A percentile compares a stretch with the other conserved stretches of the same genome.
phyloP scores from a whole-genome alignment of 2,888 invertebrate species.

The Agrotis clavis region DNA sequence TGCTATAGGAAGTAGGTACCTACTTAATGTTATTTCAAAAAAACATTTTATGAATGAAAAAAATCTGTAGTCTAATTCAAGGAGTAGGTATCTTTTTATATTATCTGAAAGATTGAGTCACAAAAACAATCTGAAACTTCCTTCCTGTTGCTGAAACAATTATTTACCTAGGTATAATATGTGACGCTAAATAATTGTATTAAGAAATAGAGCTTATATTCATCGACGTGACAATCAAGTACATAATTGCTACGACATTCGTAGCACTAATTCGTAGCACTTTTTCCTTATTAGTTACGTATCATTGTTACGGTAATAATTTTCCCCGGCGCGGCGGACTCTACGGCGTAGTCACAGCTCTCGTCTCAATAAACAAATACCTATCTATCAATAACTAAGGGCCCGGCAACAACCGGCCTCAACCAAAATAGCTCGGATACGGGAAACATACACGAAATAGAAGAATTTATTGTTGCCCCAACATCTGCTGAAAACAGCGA shows the following conservation, averaged over 20 bases:
- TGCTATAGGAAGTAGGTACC: not conserved
- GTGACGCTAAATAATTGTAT: not conserved
- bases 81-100: not conserved
- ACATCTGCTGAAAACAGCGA: slow-evolving; percentile 35
- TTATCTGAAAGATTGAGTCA: not conserved
- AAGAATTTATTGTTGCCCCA: slow-evolving; percentile 54
- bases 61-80: not conserved
- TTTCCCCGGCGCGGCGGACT: not conserved
- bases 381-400: slow-evolving; percentile 29
- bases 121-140: too few species aligned
- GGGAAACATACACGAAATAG: slow-evolving; percentile 50
- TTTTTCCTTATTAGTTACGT: not conserved
- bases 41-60: not conserved
- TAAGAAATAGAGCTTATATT: not conserved
- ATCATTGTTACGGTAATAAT: not conserved
- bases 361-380: slow-evolving; percentile 12
- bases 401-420: slow-evolving; percentile 51
- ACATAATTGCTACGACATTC: slow-evolving; percentile 10
- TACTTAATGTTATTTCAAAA: not conserved
- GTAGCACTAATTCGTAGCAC: slow-evolving; percentile 34
- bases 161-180: too few species aligned
- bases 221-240: not conserved
- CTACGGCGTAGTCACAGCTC: not conserved
- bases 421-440: slow-evolving; percentile 56
- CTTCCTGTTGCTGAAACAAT: not conserved